Conservation (phyloP, 2,113 vertebrate genomes). For the Hyaena hyaena region DNA sequence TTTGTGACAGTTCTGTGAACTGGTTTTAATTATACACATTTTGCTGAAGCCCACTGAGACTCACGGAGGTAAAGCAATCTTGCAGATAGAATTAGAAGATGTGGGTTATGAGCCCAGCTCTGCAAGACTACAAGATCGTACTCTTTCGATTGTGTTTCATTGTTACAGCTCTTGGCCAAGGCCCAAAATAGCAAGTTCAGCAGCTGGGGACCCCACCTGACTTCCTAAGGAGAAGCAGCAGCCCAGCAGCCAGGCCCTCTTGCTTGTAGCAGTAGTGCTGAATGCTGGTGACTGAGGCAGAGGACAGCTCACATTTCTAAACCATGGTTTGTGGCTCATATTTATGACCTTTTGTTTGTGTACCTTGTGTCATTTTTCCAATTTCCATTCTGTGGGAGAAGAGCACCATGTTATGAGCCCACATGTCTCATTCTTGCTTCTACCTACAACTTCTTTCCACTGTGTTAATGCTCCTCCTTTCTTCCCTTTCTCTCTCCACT, state of each 20-base stretch:
- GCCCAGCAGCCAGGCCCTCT: neutral
- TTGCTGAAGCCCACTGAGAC: slow-evolving; percentile 15
- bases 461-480: neutral
- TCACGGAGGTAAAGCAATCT: neutral
- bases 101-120: neutral
- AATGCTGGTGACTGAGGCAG: neutral
- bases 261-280: neutral
- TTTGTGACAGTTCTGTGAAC: neutral
- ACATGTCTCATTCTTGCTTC: slow-evolving; percentile 45
- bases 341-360: slow-evolving; percentile 61
- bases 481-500: neutral
- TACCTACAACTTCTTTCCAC: slow-evolving; percentile 19
- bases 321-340: neutral
- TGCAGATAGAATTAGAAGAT: neutral
- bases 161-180: neutral
- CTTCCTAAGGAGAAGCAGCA: neutral
- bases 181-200: neutral
- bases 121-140: neutral
- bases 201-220: neutral
- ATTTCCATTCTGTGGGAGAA: slow-evolving; percentile 64
- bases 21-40: neutral
- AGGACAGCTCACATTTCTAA: neutral
- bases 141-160: neutral
- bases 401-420: neutral
- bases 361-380: slow-evolving; percentile 55